Conservation (phyloP, 2,113 vertebrate species). For the Platysternon megacephalum region DNA sequence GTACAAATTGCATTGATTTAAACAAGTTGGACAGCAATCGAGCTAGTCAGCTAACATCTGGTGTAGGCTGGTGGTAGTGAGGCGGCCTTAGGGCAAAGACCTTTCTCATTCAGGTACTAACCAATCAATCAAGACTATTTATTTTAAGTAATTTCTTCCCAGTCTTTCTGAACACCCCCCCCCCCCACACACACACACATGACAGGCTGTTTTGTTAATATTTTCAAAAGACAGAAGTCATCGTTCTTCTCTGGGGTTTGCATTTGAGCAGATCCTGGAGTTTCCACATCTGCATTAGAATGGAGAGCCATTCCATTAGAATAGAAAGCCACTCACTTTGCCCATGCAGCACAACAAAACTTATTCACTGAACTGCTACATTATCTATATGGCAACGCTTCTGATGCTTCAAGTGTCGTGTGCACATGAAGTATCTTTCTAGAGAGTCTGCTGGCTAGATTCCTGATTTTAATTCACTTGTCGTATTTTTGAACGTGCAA, state of each 20-base stretch:
- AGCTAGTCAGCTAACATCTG: slow-evolving; percentile 32
- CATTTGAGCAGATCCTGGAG: background rate
- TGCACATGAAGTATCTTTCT: background rate
- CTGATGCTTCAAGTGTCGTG: background rate
- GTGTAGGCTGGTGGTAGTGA: background rate
- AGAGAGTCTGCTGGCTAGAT: background rate
- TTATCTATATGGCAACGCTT: background rate
- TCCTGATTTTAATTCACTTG: background rate
- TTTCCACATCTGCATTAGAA: background rate
- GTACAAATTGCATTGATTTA: slow-evolving; percentile 51
- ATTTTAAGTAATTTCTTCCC: background rate
- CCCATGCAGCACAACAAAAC: background rate
- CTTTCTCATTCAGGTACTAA: background rate
- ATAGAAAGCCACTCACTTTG: background rate
- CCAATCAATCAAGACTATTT: background rate
- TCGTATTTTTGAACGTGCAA: background rate
- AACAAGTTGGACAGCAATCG: slow-evolving; percentile 23
- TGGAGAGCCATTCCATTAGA: background rate
- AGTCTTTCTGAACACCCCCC: background rate
- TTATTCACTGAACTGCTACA: background rate
- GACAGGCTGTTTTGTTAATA: background rate
- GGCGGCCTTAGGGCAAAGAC: background rate
- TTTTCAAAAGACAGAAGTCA: background rate
- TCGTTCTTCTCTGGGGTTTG: background rate
- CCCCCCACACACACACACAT: background rate